These are phyloP conservation scores for Mechanitis mazaeus DNA, from an alignment of 2,888 invertebrate species.

Conservation along the genomic window DNA sequence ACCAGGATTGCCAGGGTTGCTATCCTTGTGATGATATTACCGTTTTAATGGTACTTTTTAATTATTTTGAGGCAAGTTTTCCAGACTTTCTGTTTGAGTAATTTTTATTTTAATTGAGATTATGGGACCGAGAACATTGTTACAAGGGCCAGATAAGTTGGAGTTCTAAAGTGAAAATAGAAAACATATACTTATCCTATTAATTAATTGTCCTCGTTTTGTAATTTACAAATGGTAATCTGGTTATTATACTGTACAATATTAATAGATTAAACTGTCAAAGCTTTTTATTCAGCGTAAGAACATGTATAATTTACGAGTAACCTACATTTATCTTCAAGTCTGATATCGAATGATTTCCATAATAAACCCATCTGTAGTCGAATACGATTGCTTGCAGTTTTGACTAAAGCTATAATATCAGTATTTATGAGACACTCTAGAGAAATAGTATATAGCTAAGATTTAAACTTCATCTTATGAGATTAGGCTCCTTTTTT, in stretches of 20 bases:
- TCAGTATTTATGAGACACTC: slow-evolving; percentile 29
- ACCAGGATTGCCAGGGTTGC: slow-evolving; percentile 46
- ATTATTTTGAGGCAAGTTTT: neutral
- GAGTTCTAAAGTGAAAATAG: too few species aligned
- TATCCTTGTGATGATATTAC: slow-evolving; percentile 15
- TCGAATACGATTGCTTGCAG: slow-evolving; percentile 58
- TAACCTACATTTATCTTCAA: slow-evolving; percentile 65
- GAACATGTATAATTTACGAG: slow-evolving; percentile 50
- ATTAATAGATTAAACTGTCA: slow-evolving; percentile 16
- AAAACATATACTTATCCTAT: too few species aligned
- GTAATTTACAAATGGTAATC: too few species aligned
- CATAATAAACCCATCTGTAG: slow-evolving; percentile 68
- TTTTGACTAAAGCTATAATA: slow-evolving; percentile 60
- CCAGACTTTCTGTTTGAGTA: slow-evolving; percentile 20
- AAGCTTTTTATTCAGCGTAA: slow-evolving; percentile 20
- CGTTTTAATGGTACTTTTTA: slow-evolving; percentile 4
- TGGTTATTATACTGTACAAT: neutral
- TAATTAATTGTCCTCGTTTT: too few species aligned
- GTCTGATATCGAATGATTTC: slow-evolving; percentile 56
- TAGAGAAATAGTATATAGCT: neutral
- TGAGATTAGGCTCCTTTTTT: too few species aligned
- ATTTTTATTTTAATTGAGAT: neutral
- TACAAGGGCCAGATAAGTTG: too few species aligned
- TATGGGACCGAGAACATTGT: neutral
- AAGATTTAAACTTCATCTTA: neutral